phyloP scores from a whole-genome alignment of 2,113 vertebrate genomes.

The human (Homo sapiens) region GRCh38 chr18:27117001-27117500 shows the following conservation, averaged over 20 bases:
- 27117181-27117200: not conserved
- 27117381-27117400: not conserved
- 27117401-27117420: not conserved
- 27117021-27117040: not conserved
- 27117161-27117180: not conserved
- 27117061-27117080: not conserved
- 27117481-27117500: not conserved
- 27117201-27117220: not conserved
- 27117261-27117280: not conserved
- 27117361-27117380: not conserved
- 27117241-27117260: not conserved
- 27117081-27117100: not conserved
- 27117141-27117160: not conserved
- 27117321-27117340: not conserved
- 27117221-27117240: not conserved
- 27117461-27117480: not conserved
- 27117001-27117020: not conserved
- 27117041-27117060: not conserved
- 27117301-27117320: not conserved
- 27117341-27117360: not conserved
- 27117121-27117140: not conserved
- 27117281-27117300: not conserved
- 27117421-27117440: not conserved
- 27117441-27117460: not conserved
- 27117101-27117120: not conserved